These are phyloP conservation scores for Xiphophorus hellerii DNA, from an alignment of 2,113 vertebrate genomes.

Conservation along the genomic window DNA sequence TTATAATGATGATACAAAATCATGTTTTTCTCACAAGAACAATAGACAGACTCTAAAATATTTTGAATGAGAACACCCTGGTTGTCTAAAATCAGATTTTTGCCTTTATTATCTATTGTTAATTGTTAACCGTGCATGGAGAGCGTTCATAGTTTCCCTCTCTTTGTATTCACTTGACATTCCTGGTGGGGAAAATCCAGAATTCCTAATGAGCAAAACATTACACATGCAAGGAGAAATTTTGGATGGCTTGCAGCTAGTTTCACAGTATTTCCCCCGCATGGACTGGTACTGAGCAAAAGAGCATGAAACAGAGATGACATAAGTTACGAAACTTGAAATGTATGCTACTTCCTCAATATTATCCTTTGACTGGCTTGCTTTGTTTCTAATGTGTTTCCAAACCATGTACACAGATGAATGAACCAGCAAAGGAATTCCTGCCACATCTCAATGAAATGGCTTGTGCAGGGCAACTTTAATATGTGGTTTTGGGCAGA, in stretches of 20 bases:
- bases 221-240: conserved; percentile 76
- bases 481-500: conserved; percentile 80
- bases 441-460: conserved; percentile 76
- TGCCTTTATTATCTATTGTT: conserved; percentile 74
- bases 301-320: conserved; percentile 67
- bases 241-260: conserved; percentile 59
- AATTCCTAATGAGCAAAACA: conserved; percentile 78
- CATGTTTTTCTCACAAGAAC: not conserved
- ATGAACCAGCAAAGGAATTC: conserved; percentile 81
- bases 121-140: conserved; percentile 74
- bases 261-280: conserved; percentile 52
- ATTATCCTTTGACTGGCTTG: conserved; percentile 81
- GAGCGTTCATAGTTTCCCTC: conserved; percentile 66
- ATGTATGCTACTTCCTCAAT: conserved; percentile 83
- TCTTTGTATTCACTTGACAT: conserved; percentile 72
- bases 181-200: conserved; percentile 77
- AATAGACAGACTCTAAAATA: conserved; percentile 31
- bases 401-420: conserved; percentile 81
- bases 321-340: conserved; percentile 67
- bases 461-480: conserved; percentile 80
- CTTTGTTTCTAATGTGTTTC: conserved; percentile 82
- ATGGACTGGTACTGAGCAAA: conserved; percentile 51
- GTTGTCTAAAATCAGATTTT: conserved; percentile 33
- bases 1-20: too few relatives aligned
- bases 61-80: conserved; percentile 34